These are phyloP conservation scores for Scaptomyza graminum DNA, from an alignment of 1,140 invertebrate genomes.

Conservation along the genomic window DNA sequence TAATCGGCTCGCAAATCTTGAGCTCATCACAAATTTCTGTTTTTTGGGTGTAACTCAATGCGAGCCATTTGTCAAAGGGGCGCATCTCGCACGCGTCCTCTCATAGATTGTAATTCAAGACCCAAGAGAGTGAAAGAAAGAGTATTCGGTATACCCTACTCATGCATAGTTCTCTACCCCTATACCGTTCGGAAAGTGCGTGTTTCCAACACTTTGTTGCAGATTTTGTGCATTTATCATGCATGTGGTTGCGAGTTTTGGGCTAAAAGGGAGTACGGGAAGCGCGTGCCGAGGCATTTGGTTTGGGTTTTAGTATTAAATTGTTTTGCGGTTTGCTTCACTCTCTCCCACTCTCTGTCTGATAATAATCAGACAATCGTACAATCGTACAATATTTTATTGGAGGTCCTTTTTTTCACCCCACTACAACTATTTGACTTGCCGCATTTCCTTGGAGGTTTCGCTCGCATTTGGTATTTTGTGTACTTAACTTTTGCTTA, in stretches of 20 bases:
- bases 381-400: slow-evolving; percentile 74
- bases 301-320: slow-evolving; percentile 81
- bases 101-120: slow-evolving; percentile 64
- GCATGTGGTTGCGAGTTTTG: slow-evolving; percentile 45
- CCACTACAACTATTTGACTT: neutral
- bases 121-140: neutral
- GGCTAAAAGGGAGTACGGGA: slow-evolving; percentile 9
- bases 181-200: slow-evolving; percentile 52
- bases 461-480: slow-evolving; percentile 37
- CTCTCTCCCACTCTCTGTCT: slow-evolving; percentile 11
- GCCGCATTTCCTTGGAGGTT: neutral
- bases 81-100: slow-evolving; percentile 26
- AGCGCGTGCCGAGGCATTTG: slow-evolving; percentile 75
- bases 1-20: slow-evolving; percentile 58
- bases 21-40: neutral
- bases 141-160: neutral
- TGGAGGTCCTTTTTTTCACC: slow-evolving; percentile 41
- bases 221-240: slow-evolving; percentile 81
- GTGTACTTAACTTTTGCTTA: slow-evolving; percentile 39
- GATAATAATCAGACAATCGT: slow-evolving; percentile 76
- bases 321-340: slow-evolving; percentile 77
- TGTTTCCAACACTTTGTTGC: slow-evolving; percentile 80
- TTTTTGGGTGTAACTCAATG: slow-evolving; percentile 38
- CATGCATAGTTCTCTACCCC: slow-evolving; percentile 12
- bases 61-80: slow-evolving; percentile 62